Conservation (phyloP, 2,113 vertebrate genomes). For the Rhinopomastus cyanomelas region DNA sequence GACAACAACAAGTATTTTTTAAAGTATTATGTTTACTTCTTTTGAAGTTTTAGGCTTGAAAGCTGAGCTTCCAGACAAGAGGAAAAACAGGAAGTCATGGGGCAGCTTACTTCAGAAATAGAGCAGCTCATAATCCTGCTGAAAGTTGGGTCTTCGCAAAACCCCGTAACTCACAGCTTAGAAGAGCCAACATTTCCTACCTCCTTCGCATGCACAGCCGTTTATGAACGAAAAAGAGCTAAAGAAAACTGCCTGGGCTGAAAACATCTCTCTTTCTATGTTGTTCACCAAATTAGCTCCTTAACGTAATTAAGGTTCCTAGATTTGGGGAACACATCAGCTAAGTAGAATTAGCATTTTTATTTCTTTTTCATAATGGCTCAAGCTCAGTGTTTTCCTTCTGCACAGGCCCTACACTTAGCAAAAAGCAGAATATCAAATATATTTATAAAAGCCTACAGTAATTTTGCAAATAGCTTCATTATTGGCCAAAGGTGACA, state of each 20-base stretch:
- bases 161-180: not conserved
- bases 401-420: not conserved
- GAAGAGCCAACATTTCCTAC: not conserved
- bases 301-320: not conserved
- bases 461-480: conserved; percentile 19
- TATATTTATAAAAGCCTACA: not conserved
- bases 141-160: not conserved
- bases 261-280: not conserved
- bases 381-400: not conserved
- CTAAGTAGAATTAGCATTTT: not conserved
- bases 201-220: not conserved
- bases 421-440: not conserved
- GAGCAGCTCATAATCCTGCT: not conserved
- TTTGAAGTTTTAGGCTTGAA: not conserved
- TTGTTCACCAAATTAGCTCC: not conserved
- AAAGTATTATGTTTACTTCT: too few species aligned
- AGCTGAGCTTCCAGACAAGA: not conserved
- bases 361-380: not conserved
- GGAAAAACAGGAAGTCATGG: not conserved
- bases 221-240: not conserved
- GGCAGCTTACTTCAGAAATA: not conserved
- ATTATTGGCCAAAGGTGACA: conserved; percentile 23
- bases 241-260: not conserved
- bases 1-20: not conserved
- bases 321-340: not conserved